Evolutionary conservation across 2,113 vertebrate species (phyloP), one percentile per base, ranked within the genome.

Genomic region (Oncorhynchus mykiss): DNA sequence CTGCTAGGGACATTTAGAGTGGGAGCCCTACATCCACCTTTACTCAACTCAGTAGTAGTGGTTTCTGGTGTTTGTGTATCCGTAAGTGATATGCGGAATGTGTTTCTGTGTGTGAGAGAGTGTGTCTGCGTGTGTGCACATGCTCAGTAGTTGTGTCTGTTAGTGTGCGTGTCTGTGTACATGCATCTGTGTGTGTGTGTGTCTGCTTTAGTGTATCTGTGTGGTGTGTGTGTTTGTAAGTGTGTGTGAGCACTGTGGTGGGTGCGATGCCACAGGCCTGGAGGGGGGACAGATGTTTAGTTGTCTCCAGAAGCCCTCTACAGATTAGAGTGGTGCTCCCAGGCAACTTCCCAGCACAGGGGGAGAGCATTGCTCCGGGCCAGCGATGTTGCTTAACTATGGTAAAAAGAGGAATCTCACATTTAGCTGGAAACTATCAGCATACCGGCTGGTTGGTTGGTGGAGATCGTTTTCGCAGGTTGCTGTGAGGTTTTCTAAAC

Each of bases 231-330:
- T 31, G 67, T 68, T 18, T 68, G 67, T 39, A 14, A 39, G 67
- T 68, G 67, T 22, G 45, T 54, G 39, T 31, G 73, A 3, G 49
- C 59, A 29, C 68, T 72, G 72, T 80, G 76, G 76, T 70, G 83
- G 77, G 76, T 79, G 73, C 84, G 75, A 77, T 65, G 54, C 57
- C 66, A 76, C 71, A 78, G 70, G 71, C 67, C 84, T 72, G 74
- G 34, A 48, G 74, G 86, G 83, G 76, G 2, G 78, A 72, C 89
- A 90, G 85, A 86, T 87, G 85, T 84, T 86, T 72, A 75, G 80
- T 78, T 79, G 66, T 79, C 71, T 77, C 66, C 71, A 75, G 74
- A 51, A 31, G 66, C 66, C 16, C 66, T 67, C 68, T 12, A 18
- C 39, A 45, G 68, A 45, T 49, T 18, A 45, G n/a, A 48, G 39